These are phyloP conservation scores for Carpatolechia fugitivella DNA, from an alignment of 2,888 invertebrate genomes.

Conservation along the genomic window DNA sequence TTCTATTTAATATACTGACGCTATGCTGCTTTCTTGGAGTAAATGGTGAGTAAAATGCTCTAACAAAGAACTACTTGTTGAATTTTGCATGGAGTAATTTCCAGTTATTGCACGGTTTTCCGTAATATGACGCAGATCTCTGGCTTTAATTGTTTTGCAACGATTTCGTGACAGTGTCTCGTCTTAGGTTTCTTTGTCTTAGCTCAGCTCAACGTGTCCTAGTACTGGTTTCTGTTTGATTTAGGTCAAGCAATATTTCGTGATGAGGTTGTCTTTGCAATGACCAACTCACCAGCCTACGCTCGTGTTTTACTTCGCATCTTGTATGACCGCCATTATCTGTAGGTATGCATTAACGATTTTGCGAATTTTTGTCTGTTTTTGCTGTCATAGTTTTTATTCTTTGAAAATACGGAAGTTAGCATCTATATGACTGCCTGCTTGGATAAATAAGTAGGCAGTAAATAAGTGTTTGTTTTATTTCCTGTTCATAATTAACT, in stretches of 20 bases:
- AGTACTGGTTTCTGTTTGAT: too few species aligned
- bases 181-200: background rate
- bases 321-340: background rate
- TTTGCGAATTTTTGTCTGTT: too few species aligned
- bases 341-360: background rate
- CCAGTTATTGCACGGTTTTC: background rate
- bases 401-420: too few species aligned
- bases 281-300: background rate
- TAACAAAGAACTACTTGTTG: background rate
- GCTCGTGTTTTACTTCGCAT: background rate
- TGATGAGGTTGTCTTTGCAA: background rate
- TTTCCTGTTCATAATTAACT: too few species aligned
- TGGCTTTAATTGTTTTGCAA: background rate
- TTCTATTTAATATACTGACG: too few species aligned
- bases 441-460: too few species aligned
- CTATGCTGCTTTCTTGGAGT: background rate
- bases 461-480: too few species aligned
- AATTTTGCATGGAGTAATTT: background rate
- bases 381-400: too few species aligned
- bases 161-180: background rate
- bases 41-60: background rate
- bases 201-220: background rate
- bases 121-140: background rate
- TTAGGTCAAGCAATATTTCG: constrained; percentile 3
- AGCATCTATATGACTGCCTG: too few species aligned